Base-by-base conservation (phyloP, 2,888 invertebrate species). In the Xestia sexstrigata region DNA sequence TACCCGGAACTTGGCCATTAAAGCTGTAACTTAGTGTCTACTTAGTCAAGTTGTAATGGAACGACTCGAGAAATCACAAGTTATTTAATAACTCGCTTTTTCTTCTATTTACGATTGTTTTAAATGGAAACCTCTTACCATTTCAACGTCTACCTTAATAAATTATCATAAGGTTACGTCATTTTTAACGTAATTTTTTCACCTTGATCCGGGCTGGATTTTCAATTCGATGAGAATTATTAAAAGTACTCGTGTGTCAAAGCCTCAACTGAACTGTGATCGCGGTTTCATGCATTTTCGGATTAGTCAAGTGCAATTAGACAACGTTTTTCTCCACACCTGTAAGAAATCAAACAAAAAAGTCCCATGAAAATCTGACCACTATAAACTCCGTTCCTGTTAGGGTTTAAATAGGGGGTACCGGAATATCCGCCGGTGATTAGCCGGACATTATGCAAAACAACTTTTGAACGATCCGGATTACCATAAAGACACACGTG, bases 391-490 rank as follows among this genome's bases (percentile, higher is more conserved):
- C 6, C 49, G 49, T 20, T 49, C 20, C 8, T 17, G 17, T 17
- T 35, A 35, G 35, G 1, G 35, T 35, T 35, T 35, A 35, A 35
- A 3, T 35, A 78, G 72, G 76, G 74, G 62, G 79, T 76, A 79
- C 86, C 77, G 81, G 86, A 87, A 88, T 81, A 88, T 88, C 80
- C 81, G 63, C 81, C 81, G 86, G 87, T 87, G 88, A 90, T 89
- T 90, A 91, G 85, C 87, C 83, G 83, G 90, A 89, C 88, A 91
- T 91, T 91, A 91, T 90, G 89, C 85, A 89, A 88, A 90, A 87
- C 84, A 81, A 74, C 66, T 82, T 70, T 52, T 17, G 42, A 35
- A 58, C 30, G 30, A 2, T 45, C 55, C 6, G 26, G 47, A 73
- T 70, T 47, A 52, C 47, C 58, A 66, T 67, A 52, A 66, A 66